Evolutionary conservation across 2,888 invertebrate species (phyloP).

Genomic region (Tillus elongatus): DNA sequence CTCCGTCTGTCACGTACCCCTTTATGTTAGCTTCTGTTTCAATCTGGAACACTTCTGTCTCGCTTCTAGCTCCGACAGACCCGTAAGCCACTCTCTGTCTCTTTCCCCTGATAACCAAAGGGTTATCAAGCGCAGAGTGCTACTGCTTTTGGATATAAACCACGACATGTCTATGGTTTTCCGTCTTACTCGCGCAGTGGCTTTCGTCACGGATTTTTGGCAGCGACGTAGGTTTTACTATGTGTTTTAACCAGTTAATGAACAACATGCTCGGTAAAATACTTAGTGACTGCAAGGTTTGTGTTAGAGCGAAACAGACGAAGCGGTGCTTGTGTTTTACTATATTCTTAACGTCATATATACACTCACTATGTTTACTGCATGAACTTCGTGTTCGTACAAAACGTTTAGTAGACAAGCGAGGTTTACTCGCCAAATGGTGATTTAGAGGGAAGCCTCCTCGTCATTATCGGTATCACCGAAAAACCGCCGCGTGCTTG

Average conservation of each 20-base stretch:
- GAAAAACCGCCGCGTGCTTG: no score
- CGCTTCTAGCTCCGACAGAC: conserved; percentile 25
- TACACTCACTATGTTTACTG: conserved; percentile 33
- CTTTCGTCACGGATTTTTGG: conserved; percentile 25
- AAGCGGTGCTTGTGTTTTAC: conserved; percentile 30
- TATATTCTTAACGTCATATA: conserved; percentile 27
- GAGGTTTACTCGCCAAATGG: conserved; percentile 31
- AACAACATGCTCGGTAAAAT: conserved; percentile 44
- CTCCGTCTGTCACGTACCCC: conserved; percentile 39
- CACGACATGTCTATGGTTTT: conserved; percentile 31
- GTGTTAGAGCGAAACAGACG: conserved; percentile 41
- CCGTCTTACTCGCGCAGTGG: conserved; percentile 27
- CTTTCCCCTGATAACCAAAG: conserved; percentile 42
- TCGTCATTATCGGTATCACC: no score
- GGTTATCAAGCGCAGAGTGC: conserved; percentile 43
- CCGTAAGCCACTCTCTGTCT: conserved; percentile 12
- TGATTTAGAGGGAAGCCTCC: conserved; percentile 26
- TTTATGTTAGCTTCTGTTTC: conserved; percentile 42
- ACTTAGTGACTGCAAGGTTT: conserved; percentile 48
- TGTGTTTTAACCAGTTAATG: conserved; percentile 33
- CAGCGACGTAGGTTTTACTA: conserved; percentile 25
- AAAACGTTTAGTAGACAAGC: conserved; percentile 36
- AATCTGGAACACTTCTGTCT: conserved; percentile 37
- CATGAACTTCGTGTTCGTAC: conserved; percentile 34
- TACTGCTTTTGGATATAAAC: conserved; percentile 33